phyloP scores from a whole-genome alignment of 2,888 invertebrate species.

The Drosophila rubida region DNA sequence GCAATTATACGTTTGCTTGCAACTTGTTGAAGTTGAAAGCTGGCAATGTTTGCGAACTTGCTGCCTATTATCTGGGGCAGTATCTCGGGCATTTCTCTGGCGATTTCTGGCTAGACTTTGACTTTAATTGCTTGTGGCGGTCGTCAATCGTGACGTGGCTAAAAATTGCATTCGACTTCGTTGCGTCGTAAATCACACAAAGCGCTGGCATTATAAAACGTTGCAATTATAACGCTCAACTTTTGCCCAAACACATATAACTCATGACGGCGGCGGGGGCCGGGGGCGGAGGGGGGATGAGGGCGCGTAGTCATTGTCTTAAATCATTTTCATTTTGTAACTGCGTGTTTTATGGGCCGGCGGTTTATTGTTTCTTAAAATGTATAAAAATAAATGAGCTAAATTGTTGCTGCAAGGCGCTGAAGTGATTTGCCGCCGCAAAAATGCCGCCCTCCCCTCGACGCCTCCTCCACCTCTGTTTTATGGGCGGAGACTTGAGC shows the following conservation, averaged over 20 bases:
- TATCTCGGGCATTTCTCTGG: not conserved
- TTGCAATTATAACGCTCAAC: constrained; percentile 75
- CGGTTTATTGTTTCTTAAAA: constrained; percentile 79
- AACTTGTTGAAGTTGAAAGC: no score
- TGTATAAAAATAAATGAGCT: constrained; percentile 79
- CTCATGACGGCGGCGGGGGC: constrained; percentile 25
- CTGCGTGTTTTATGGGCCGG: constrained; percentile 77
- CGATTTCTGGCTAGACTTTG: constrained; percentile 4
- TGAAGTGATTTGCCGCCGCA: constrained; percentile 66
- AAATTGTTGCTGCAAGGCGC: constrained; percentile 69
- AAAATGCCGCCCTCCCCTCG: constrained; percentile 26
- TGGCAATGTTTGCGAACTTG: no score
- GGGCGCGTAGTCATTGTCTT: constrained; percentile 52
- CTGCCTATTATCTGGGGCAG: no score
- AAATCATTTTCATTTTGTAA: constrained; percentile 78
- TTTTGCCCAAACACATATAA: constrained; percentile 55
- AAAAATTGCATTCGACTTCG: constrained; percentile 4
- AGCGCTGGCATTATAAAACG: constrained; percentile 67
- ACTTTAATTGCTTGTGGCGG: constrained; percentile 18
- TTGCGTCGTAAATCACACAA: constrained; percentile 49
- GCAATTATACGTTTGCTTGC: no score
- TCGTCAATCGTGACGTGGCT: constrained; percentile 18
- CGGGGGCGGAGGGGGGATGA: not conserved
- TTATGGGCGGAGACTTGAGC: no score
- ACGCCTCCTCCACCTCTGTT: constrained; percentile 4